Conservation (phyloP, 2,113 vertebrate genomes). For the Otolemur garnettii region DNA sequence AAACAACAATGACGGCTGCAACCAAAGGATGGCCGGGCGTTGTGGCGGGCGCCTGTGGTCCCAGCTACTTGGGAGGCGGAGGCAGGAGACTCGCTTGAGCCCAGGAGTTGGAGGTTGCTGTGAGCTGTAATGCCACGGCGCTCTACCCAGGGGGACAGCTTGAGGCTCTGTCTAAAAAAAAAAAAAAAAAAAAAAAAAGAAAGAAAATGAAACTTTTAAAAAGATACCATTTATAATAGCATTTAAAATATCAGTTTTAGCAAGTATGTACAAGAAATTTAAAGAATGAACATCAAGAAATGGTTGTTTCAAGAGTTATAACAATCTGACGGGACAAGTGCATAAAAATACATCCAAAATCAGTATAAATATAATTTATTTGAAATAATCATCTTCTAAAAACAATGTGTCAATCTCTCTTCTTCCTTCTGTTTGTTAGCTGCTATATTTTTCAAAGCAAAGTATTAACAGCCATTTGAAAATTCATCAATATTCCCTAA, state of each 20-base stretch:
- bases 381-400: constrained; percentile 57
- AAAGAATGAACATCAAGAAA: constrained; percentile 32
- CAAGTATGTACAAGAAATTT: not conserved
- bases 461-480: constrained; percentile 16
- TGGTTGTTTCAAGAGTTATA: constrained; percentile 22
- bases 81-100: too few species aligned
- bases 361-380: constrained; percentile 8
- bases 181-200: too few species aligned
- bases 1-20: too few species aligned
- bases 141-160: too few species aligned
- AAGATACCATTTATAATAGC: not conserved
- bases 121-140: too few species aligned
- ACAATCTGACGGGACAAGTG: not conserved
- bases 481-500: not conserved
- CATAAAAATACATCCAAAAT: constrained; percentile 47
- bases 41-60: too few species aligned
- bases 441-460: constrained; percentile 47
- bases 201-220: not conserved
- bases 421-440: not conserved
- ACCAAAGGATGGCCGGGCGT: too few species aligned
- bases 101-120: too few species aligned
- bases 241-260: constrained; percentile 1
- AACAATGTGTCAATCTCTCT: not conserved
- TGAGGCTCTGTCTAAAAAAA: too few species aligned
- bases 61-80: too few species aligned